Conservation (phyloP, 2,797 vertebrate genomes). For the Bryconaethiops microstoma region DNA sequence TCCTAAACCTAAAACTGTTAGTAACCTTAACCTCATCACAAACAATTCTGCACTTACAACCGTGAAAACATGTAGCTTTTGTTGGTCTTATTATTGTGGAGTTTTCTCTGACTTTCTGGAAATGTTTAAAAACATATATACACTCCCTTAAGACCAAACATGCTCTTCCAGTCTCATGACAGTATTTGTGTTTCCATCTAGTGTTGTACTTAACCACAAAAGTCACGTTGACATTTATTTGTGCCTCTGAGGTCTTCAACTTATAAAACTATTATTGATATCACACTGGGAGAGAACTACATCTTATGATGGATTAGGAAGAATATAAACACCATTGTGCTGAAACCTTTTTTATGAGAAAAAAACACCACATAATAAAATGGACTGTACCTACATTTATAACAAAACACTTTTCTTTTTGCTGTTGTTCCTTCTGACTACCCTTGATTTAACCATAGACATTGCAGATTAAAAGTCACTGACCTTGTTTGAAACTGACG, state of each 20-base stretch:
- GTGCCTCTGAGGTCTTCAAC: neutral
- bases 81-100: no score
- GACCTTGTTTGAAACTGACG: neutral
- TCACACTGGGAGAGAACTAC: neutral
- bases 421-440: neutral
- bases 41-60: neutral
- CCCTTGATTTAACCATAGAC: neutral
- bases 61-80: neutral
- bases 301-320: neutral
- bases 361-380: neutral
- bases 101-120: neutral
- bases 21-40: neutral
- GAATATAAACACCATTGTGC: neutral
- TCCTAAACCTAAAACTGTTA: neutral
- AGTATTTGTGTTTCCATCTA: neutral
- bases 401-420: neutral
- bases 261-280: neutral
- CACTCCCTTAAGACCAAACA: slow-evolving; percentile 4
- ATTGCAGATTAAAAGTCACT: neutral
- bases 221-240: neutral
- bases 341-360: neutral
- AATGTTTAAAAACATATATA: neutral
- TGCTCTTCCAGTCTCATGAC: neutral
- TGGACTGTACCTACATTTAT: neutral
- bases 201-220: slow-evolving; percentile 5